These are phyloP conservation scores for Periplaneta americana DNA, from an alignment of 1,140 invertebrate genomes.

Conservation along the genomic window DNA sequence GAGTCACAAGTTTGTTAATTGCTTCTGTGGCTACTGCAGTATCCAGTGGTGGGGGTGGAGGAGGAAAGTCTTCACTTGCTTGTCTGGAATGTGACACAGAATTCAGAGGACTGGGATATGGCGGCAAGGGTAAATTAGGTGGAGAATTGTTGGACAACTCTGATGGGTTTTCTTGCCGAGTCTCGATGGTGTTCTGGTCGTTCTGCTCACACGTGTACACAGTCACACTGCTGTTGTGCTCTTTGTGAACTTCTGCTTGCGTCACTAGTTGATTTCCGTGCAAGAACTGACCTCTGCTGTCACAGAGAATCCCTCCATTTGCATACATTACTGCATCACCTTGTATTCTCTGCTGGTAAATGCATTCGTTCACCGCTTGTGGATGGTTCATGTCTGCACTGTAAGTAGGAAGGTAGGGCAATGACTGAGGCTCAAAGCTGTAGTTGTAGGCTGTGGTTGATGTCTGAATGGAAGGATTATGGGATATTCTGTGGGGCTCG, in stretches of 20 bases:
- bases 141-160: slow-evolving; percentile 32
- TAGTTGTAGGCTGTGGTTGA: no score
- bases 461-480: slow-evolving; percentile 38
- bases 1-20: slow-evolving; percentile 27
- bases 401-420: slow-evolving; percentile 56
- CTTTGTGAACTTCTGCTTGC: slow-evolving; percentile 74
- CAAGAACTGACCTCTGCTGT: slow-evolving; percentile 25
- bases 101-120: slow-evolving; percentile 69
- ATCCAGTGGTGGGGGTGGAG: slow-evolving; percentile 66
- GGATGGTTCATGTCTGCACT: slow-evolving; percentile 23
- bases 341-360: slow-evolving; percentile 16
- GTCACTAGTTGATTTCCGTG: slow-evolving; percentile 60
- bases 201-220: slow-evolving; percentile 11
- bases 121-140: slow-evolving; percentile 59
- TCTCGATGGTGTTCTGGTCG: not conserved
- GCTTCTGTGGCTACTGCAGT: slow-evolving; percentile 33
- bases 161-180: slow-evolving; percentile 38
- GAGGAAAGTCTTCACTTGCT: slow-evolving; percentile 82
- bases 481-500: slow-evolving; percentile 36
- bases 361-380: not conserved
- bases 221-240: slow-evolving; percentile 45
- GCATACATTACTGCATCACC: slow-evolving; percentile 48
- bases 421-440: slow-evolving; percentile 52
- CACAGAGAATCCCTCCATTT: slow-evolving; percentile 42
- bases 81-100: slow-evolving; percentile 75